Base-by-base conservation (phyloP, 92 coral and sea anemone genomes). In the Porites lobata region DNA sequence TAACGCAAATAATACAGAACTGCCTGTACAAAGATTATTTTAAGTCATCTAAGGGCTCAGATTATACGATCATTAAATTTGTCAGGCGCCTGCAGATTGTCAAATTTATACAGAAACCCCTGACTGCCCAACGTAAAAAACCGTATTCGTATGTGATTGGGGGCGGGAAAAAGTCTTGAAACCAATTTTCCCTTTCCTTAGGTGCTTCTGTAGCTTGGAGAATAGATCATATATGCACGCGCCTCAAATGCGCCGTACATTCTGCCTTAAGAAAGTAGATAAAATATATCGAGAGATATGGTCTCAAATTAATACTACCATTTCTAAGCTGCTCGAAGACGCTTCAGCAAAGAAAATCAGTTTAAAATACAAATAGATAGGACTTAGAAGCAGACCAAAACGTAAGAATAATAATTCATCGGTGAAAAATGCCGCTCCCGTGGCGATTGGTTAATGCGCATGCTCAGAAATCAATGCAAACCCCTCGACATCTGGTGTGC, bases 401-500 rank as follows among this genome's bases (percentile, higher is more conserved):
- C 47, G 47, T 11, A 52, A 59, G 50, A 18, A 63, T 20, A 7
- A 58, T 19, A 81, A 62, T 84, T 72, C 70, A 14, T 21, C 2
- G 61, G 24, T 17, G 70, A 83, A 83, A 83, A 63, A 84, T 73
- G 73, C 72, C 53, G 57, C 80, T 13, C 86, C 72, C 47, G 80
- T 17, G 43, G 87, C 7, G 72, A 47, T 1, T 17, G 12, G 2
- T 22, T 15, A 73, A n/a, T 73, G 79, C 87, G 65, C 87, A 84
- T 73, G 87, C 71, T 47, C 74, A 19, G 70, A 10, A 2, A n/a
- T 84, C 65, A 63, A 71, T 70, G 29, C 63, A 56, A 14, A 10
- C 15, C 38, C 63, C 17, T 47, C 18, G 50, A 84, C 87, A 84
- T 84, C 87, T 84, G 87, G 70, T 62, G 62, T 74, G 29, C 73